Evolutionary conservation across 2,888 invertebrate genomes (phyloP), one percentile per base, ranked within the genome.

Genomic region (Philereme transversata): DNA sequence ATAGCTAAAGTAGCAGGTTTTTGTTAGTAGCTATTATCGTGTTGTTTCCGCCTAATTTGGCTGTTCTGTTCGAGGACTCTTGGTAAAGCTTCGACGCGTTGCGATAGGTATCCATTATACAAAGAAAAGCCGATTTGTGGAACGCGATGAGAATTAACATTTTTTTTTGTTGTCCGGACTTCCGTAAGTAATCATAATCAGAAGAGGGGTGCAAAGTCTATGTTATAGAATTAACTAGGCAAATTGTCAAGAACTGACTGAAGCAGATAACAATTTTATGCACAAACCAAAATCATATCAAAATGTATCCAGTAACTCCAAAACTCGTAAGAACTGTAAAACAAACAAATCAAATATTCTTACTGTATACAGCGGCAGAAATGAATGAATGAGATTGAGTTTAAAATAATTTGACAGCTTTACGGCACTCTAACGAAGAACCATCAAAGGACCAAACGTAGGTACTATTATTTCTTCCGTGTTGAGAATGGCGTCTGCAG

Each of bases 21-120:
- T 45, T 70, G 40, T 38, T 56, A 63, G 64, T 65, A 62, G 75
- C 81, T 83, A 86, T 88, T 85, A 86, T 79, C 78, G 71, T 64
- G 72, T 88, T 86, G 83, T 76, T 81, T 84, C 78, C 79, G 76
- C 76, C 66, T 85, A 81, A 87, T 86, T 86, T 82, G 75, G 68
- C 67, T 74, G 59, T 78, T 78, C 69, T 65, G 64, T 72, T 79
- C 73, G 70, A 83, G 79, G 56, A 73, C 72, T 68, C 76, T 80
- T 74, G 72, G 65, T 72, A 67, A 65, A 75, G 82, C 70, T 70
- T 73, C 75, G 73, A 86, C 82, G 84, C 84, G 81, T 77, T 77
- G 71, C 77, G 68, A 73, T 67, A 62, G 62, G 63, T 68, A 71
- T 69, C 57, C 57, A 62, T 53, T 62, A 64, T 56, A 68, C 62